Evolutionary conservation across 2,888 invertebrate genomes (phyloP), one percentile per base, ranked within the genome.

Genomic region (Eurytoma californica): DNA sequence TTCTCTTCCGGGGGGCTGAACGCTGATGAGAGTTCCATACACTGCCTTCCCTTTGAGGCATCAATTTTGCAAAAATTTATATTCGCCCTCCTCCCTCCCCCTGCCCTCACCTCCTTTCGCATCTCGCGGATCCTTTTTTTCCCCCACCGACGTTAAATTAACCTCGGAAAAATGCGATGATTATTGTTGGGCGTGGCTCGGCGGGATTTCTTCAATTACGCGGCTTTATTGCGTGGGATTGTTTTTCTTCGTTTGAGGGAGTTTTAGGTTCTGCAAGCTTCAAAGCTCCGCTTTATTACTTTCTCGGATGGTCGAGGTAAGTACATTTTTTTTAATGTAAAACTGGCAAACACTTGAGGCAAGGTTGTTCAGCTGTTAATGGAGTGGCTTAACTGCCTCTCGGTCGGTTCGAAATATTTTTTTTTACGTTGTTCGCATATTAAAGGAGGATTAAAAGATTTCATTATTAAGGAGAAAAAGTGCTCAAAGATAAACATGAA

Each of bases 1-100:
- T 84, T 84, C 83, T 83, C 85, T 85, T 84, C 82, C 69, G 80
- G 78, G 80, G 83, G 81, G 80, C 75, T 83, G 81, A 83, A 82
- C 84, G 82, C 82, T 85, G 84, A 86, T 86, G 86, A 87, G 83
- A 84, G 84, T 81, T 75, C 78, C 72, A 57, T 66, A n/a, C 18
- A 20, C 68, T 55, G 39, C 30, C 30, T 16, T 53, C 51, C 30
- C 63, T 63, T 79, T 70, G 60, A 70, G 39, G 70, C 63, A 75
- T 65, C 65, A 53, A 70, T 24, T 79, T 51, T 49, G 70, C 39
- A 63, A 69, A 73, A 78, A 79, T 74, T 65, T 73, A 74, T 69
- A 74, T 74, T 77, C 55, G 39, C 60, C 16, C 47, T 14, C 7
- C 53, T 28, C 49, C 72, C 20, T 24, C 63, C 28, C 28, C 16